Evolutionary conservation across 2,888 invertebrate genomes (phyloP).

Genomic region (Ecdyonurus torrentis): DNA sequence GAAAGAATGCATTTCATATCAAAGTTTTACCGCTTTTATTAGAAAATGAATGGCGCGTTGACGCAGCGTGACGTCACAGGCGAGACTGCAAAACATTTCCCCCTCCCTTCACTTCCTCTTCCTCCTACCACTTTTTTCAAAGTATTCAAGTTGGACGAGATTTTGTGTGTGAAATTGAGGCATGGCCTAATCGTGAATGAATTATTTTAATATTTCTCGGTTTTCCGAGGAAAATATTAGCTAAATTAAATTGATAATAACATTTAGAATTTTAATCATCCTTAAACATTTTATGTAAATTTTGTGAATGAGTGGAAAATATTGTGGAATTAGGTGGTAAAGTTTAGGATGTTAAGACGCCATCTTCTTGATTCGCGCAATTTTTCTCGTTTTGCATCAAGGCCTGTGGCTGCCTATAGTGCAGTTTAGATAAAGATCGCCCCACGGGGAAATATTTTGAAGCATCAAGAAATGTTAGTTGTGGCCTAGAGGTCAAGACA

Average conservation of each 20-base stretch:
- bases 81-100: background rate
- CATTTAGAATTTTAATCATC: background rate
- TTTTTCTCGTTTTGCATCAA: background rate
- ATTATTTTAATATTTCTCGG: background rate
- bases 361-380: slow-evolving; percentile 2
- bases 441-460: background rate
- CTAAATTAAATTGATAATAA: background rate
- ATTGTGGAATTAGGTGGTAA: background rate
- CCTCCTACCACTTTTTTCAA: background rate
- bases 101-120: background rate
- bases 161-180: background rate
- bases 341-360: background rate
- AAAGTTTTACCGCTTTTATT: background rate
- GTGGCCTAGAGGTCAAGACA: slow-evolving; percentile 1
- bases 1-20: too few relatives aligned
- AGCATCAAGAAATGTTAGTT: background rate
- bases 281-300: background rate
- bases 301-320: background rate
- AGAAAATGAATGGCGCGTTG: background rate
- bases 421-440: background rate
- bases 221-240: background rate
- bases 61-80: background rate
- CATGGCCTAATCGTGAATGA: background rate
- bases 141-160: background rate
- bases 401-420: background rate